A percentile compares a stretch with the other conserved stretches of the same genome.
Conservation (phyloP, 2,888 invertebrate species). For the Drosophila picticornis region DNA sequence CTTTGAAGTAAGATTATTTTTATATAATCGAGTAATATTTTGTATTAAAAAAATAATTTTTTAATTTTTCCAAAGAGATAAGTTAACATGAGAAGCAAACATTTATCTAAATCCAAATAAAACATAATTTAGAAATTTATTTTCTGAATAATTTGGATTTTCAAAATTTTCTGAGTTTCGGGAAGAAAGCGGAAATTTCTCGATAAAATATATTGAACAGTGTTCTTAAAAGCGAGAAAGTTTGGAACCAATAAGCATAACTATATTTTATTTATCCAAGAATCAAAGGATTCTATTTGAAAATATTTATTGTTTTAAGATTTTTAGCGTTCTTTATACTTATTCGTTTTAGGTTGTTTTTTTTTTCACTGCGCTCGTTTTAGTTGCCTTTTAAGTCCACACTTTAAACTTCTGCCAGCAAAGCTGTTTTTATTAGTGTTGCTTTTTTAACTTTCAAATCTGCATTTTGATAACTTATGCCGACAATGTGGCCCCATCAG, state of each 20-base stretch:
- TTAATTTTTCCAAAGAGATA: too few species aligned
- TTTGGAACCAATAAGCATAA: not conserved
- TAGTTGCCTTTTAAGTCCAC: not conserved
- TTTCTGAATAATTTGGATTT: not conserved
- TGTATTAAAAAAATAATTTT: too few species aligned
- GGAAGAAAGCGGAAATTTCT: too few species aligned
- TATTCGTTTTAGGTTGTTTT: not conserved
- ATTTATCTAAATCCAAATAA: too few species aligned
- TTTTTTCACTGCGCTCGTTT: not conserved
- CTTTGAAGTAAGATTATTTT: too few species aligned
- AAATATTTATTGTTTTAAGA: not conserved
- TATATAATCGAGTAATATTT: too few species aligned
- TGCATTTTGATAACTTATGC: conserved; percentile 3
- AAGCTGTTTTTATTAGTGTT: not conserved
- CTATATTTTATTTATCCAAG: not conserved
- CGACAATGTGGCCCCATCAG: conserved; percentile 11
- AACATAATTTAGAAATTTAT: too few species aligned
- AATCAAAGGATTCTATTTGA: not conserved
- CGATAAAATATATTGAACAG: too few species aligned
- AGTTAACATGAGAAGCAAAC: too few species aligned
- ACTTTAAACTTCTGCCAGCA: conserved; percentile 1
- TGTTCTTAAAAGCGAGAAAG: rapidly evolving
- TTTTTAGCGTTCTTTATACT: not conserved
- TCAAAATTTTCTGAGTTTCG: not conserved
- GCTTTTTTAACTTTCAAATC: not conserved